phyloP scores from a whole-genome alignment of 2,888 invertebrate genomes.

The Drosophila nr. medialis region DNA sequence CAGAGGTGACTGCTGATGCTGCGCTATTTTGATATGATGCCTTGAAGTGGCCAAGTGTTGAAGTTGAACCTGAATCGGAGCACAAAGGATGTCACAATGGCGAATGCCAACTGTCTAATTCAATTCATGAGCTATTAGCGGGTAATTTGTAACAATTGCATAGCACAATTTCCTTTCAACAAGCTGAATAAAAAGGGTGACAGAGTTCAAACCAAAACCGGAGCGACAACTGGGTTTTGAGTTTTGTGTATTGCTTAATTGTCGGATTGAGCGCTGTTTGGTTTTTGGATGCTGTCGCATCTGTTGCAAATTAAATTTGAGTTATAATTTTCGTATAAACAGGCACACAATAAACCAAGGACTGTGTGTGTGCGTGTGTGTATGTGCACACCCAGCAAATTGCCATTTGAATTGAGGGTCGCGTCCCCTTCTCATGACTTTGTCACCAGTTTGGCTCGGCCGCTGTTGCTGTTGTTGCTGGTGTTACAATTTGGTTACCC shows the following conservation, averaged over 20 bases:
- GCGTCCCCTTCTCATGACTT: conserved; percentile 49
- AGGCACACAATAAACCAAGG: conserved; percentile 34
- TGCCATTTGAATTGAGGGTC: conserved; percentile 76
- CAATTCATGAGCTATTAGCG: conserved; percentile 80
- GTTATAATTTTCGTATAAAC: conserved; percentile 80
- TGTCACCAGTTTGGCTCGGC: conserved; percentile 37
- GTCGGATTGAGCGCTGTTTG: conserved; percentile 51
- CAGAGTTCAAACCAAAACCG: conserved; percentile 76
- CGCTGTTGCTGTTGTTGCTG: conserved; percentile 48
- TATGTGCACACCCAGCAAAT: conserved; percentile 78
- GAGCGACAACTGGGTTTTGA: conserved; percentile 35
- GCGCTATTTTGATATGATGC: conserved; percentile 64
- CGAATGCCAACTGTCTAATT: conserved; percentile 49
- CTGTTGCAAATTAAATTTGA: conserved; percentile 83
- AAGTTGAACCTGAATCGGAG: conserved; percentile 33
- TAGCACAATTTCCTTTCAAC: conserved; percentile 37
- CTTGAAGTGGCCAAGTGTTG: conserved; percentile 78
- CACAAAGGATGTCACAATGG: conserved; percentile 38
- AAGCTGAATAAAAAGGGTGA: conserved; percentile 62
- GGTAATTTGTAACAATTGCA: conserved; percentile 80
- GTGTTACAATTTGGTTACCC: conserved; percentile 77
- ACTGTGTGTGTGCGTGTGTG: conserved; percentile 14
- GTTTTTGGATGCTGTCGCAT: conserved; percentile 73
- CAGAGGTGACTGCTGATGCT: conserved; percentile 53
- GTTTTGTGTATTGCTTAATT: conserved; percentile 52